phyloP scores from a whole-genome alignment of 2,797 vertebrate species.

The Iguana delicatissima region DNA sequence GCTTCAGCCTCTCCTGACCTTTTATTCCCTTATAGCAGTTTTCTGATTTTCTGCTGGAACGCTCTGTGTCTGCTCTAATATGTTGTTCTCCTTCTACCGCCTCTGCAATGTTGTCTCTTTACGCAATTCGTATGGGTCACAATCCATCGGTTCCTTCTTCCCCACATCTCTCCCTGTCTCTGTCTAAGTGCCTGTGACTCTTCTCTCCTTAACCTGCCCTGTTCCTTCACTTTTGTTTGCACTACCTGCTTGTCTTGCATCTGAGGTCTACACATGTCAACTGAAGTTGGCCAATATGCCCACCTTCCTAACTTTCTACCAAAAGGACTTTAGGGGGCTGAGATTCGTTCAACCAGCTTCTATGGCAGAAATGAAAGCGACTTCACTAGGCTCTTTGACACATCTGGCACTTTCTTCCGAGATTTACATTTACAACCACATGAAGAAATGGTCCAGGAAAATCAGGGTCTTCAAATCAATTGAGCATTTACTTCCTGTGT shows the following conservation, averaged over 20 bases:
- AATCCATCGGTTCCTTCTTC: not conserved
- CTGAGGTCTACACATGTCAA: not conserved
- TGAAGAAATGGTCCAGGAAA: not conserved
- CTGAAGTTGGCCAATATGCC: not conserved
- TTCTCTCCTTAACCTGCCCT: not conserved
- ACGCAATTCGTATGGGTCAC: not conserved
- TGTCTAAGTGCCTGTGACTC: not conserved
- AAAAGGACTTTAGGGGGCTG: not conserved
- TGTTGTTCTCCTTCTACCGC: not conserved
- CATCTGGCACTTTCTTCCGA: not conserved
- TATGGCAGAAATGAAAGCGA: not conserved
- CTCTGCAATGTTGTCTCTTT: not conserved
- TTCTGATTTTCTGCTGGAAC: conserved; percentile 15
- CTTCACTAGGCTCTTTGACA: not conserved
- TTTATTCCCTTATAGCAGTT: not conserved
- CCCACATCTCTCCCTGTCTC: not conserved
- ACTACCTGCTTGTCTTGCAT: not conserved
- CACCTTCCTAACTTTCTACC: not conserved
- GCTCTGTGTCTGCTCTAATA: conserved; percentile 1
- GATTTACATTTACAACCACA: not conserved
- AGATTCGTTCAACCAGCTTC: not conserved
- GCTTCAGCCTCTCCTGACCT: not conserved
- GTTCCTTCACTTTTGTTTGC: not conserved
- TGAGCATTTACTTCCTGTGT: not conserved
- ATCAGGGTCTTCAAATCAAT: not conserved